Percentiles rank a stretch among this genome's conserved stretches.
phyloP scores from a whole-genome alignment of 2,113 vertebrate genomes.

The Pantherophis guttatus region DNA sequence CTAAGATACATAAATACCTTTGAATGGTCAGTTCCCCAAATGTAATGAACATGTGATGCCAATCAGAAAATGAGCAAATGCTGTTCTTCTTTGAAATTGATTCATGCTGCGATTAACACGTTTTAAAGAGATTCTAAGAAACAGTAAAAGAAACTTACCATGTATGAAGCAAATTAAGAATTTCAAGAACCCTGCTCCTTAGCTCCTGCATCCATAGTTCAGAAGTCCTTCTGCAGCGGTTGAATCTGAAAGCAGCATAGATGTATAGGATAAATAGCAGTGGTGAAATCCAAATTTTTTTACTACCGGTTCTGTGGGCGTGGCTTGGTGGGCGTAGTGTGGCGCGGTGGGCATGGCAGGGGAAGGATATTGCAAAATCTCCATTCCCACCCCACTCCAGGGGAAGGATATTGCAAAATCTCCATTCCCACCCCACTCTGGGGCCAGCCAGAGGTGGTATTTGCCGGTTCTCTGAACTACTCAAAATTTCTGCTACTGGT shows the following conservation, averaged over 20 bases:
- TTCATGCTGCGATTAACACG: background rate
- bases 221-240: background rate
- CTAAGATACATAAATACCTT: background rate
- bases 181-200: slow-evolving; percentile 11
- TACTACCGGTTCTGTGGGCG: no score
- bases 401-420: no score
- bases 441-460: no score
- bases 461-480: no score
- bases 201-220: background rate
- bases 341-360: no score
- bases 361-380: no score
- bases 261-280: background rate
- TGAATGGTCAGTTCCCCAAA: background rate
- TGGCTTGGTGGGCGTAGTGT: no score
- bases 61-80: background rate
- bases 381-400: no score
- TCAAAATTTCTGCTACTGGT: no score
- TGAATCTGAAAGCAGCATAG: background rate
- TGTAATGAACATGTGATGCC: background rate
- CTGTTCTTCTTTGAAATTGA: background rate
- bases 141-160: background rate
- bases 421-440: no score
- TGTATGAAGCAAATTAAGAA: background rate
- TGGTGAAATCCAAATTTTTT: no score
- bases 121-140: background rate